Conservation (phyloP, 1,140 invertebrate genomes). For the Orius laevigatus region DNA sequence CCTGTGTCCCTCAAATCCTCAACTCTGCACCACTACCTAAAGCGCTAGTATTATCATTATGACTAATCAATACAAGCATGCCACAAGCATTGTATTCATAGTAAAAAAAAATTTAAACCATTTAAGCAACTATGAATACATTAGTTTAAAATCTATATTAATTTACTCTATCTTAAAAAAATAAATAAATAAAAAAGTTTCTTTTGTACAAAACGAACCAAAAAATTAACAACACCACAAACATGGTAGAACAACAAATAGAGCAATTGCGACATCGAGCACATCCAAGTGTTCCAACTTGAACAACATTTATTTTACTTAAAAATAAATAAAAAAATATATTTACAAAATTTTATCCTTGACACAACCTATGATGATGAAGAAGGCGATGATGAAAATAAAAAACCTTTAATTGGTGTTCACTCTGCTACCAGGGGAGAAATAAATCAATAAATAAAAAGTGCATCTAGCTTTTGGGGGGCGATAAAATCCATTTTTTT, state of each 20-base stretch:
- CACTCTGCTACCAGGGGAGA: conserved; percentile 3
- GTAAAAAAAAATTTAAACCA: conserved; percentile 5
- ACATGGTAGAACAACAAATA: conserved; percentile 8
- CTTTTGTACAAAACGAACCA: background rate
- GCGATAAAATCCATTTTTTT: background rate
- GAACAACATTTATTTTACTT: background rate
- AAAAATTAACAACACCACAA: conserved; percentile 7
- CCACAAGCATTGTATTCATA: conserved; percentile 16
- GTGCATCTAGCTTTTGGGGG: too few relatives aligned
- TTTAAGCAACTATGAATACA: conserved; percentile 13
- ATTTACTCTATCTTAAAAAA: conserved; percentile 1
- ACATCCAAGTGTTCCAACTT: conserved; percentile 6
- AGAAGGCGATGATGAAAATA: conserved; percentile 1
- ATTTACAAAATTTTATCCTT: background rate
- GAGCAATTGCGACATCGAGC: conserved; percentile 12
- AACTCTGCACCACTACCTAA: background rate
- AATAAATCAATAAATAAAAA: background rate
- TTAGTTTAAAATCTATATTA: conserved; percentile 15
- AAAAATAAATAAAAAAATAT: conserved; percentile 1
- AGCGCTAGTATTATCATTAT: conserved; percentile 7
- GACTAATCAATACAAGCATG: conserved; percentile 11
- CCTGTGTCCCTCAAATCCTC: too few relatives aligned
- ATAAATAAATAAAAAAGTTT: background rate
- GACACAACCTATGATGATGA: background rate
- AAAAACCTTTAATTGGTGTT: conserved; percentile 11